Conservation (phyloP, 2,888 invertebrate species). For the Tinea pellionella region DNA sequence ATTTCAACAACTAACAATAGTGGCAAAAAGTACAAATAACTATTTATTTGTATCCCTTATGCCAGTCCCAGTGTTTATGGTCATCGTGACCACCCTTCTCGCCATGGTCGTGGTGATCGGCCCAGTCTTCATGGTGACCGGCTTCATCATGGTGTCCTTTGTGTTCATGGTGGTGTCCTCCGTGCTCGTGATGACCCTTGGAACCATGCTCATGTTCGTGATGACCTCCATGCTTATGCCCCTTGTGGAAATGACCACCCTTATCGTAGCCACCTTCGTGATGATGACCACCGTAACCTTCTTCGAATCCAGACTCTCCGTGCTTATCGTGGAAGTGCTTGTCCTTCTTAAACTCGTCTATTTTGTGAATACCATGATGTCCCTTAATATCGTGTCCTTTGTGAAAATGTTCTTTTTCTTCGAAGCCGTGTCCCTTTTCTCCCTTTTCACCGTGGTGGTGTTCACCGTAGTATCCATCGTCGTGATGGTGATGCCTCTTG, state of each 20-base stretch:
- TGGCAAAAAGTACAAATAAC: background rate
- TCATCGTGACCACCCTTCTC: conserved; percentile 83
- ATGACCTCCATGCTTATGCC: conserved; percentile 79
- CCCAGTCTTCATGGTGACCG: conserved; percentile 79
- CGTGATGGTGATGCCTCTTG: conserved; percentile 73
- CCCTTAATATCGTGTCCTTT: conserved; percentile 89
- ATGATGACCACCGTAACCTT: conserved; percentile 81
- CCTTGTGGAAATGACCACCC: conserved; percentile 83
- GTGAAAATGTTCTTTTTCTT: conserved; percentile 76
- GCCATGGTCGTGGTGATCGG: conserved; percentile 76
- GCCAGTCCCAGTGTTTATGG: conserved; percentile 81
- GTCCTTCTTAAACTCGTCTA: conserved; percentile 87
- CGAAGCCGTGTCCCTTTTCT: conserved; percentile 67
- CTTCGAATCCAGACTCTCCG: conserved; percentile 83
- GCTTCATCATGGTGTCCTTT: conserved; percentile 82
- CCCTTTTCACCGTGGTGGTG: conserved; percentile 75
- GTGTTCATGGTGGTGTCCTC: conserved; percentile 80
- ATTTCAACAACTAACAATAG: background rate
- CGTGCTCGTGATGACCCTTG: conserved; percentile 82
- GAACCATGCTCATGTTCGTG: conserved; percentile 82
- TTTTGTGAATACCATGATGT: conserved; percentile 84
- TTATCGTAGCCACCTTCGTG: conserved; percentile 82
- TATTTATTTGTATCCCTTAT: conserved; percentile 40
- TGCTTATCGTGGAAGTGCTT: conserved; percentile 90
- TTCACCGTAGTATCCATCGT: conserved; percentile 74